These are phyloP conservation scores for Sycon ciliatum DNA, from an alignment of 37 sponge, comb jelly and placozoan species.

Conservation along the genomic window DNA sequence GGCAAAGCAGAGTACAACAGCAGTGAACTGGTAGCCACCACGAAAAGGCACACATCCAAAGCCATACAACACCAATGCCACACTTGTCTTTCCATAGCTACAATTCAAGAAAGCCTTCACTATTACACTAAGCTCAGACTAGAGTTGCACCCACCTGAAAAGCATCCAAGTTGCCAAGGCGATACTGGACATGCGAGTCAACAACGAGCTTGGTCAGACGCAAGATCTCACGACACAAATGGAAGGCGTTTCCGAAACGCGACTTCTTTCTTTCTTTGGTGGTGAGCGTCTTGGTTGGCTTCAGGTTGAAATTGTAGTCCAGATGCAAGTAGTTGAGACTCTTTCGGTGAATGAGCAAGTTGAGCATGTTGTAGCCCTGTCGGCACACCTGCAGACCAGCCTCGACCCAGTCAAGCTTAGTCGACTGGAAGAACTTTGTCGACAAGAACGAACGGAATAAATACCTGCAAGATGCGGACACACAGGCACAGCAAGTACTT, in stretches of 20 bases:
- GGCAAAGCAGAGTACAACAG: no score
- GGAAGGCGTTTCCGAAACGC: slow-evolving; percentile 98
- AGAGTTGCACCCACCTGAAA: slow-evolving; percentile 63
- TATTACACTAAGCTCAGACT: no score
- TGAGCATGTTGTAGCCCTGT: slow-evolving; percentile 99
- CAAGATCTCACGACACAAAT: slow-evolving; percentile 95
- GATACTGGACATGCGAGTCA: slow-evolving; percentile 96
- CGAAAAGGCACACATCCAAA: no score
- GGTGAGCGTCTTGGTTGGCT: slow-evolving; percentile 97
- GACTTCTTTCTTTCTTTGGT: slow-evolving; percentile 98
- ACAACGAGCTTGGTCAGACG: slow-evolving; percentile 95
- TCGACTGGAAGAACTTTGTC: slow-evolving; percentile 99
- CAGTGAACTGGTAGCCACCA: no score
- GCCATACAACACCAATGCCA: no score
- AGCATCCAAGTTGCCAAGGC: slow-evolving; percentile 96
- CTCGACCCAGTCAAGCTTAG: slow-evolving; percentile 98
- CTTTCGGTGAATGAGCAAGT: slow-evolving; percentile 97
- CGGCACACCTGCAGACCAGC: slow-evolving; percentile 97
- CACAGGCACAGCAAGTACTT: background rate
- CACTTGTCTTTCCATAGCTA: no score
- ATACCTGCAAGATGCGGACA: slow-evolving; percentile 35
- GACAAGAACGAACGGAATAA: slow-evolving; percentile 92
- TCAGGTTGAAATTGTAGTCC: slow-evolving; percentile 99
- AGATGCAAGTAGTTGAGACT: slow-evolving; percentile 99
- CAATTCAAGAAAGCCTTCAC: no score